Evolutionary conservation across 2,888 invertebrate species (phyloP).

Genomic region (Hirtodrosophila cameraria): DNA sequence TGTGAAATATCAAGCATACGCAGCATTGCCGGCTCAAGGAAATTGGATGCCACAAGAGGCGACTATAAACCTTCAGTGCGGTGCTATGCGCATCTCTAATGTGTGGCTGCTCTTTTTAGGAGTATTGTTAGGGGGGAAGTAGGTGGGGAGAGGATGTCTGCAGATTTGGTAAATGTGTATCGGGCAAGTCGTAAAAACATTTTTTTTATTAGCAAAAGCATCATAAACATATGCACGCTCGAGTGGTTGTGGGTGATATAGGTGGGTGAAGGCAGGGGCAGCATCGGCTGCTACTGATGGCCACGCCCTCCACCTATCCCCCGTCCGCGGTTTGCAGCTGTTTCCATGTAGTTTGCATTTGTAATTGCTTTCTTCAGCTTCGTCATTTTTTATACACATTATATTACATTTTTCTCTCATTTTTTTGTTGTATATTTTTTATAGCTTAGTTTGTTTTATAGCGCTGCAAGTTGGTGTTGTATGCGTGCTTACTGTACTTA

Average conservation of each 20-base stretch:
- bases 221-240: constrained; percentile 68
- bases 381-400: constrained; percentile 24
- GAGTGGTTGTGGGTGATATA: neutral
- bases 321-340: constrained; percentile 43
- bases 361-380: constrained; percentile 66
- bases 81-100: constrained; percentile 40
- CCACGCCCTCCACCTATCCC: neutral
- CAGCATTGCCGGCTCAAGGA: constrained; percentile 16
- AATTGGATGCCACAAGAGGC: constrained; percentile 30
- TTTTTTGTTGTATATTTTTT: constrained; percentile 46
- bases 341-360: constrained; percentile 71
- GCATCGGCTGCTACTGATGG: constrained; percentile 19
- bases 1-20: constrained; percentile 53
- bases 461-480: constrained; percentile 59
- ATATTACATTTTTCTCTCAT: no score
- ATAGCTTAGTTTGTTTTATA: constrained; percentile 62
- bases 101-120: neutral
- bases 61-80: constrained; percentile 26
- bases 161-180: constrained; percentile 40
- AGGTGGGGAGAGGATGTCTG: neutral
- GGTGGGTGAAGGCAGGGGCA: neutral
- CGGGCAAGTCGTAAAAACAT: constrained; percentile 67
- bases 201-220: constrained; percentile 64
- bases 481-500: constrained; percentile 25
- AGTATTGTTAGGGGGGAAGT: neutral